Evolutionary conservation across 2,888 invertebrate genomes (phyloP).

Genomic region (Tortrix viridana): DNA sequence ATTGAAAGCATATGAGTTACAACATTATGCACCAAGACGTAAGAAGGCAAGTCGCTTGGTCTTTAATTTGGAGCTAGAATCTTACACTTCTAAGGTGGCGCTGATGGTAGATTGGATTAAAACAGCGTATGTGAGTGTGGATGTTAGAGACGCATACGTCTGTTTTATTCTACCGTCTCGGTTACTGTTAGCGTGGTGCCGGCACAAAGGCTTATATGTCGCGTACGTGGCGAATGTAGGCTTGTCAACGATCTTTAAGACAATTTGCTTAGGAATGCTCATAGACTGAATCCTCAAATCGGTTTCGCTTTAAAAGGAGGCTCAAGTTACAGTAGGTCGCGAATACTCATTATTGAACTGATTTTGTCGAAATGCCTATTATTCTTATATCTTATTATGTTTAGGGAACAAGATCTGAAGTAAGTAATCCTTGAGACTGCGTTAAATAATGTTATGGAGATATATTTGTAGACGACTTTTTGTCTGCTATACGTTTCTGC

Average conservation of each 20-base stretch:
- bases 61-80: too few species aligned
- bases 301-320: slow-evolving; percentile 1
- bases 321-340: not conserved
- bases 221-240: slow-evolving; percentile 15
- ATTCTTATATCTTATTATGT: too few species aligned
- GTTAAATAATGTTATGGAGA: too few species aligned
- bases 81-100: too few species aligned
- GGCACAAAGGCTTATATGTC: slow-evolving; percentile 20
- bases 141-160: not conserved
- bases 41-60: too few species aligned
- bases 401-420: too few species aligned
- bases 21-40: too few species aligned
- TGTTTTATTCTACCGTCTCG: not conserved
- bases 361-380: too few species aligned
- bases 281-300: not conserved
- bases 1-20: too few species aligned
- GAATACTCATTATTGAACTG: not conserved
- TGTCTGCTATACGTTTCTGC: too few species aligned
- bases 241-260: slow-evolving; percentile 13
- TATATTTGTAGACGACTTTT: too few species aligned
- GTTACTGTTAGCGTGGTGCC: slow-evolving; percentile 5
- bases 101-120: not conserved
- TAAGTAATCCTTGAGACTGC: too few species aligned
- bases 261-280: slow-evolving; percentile 12
- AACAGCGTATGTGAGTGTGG: slow-evolving; percentile 7